These are phyloP conservation scores for Battus philenor DNA, from an alignment of 1,140 invertebrate genomes.

Conservation along the genomic window DNA sequence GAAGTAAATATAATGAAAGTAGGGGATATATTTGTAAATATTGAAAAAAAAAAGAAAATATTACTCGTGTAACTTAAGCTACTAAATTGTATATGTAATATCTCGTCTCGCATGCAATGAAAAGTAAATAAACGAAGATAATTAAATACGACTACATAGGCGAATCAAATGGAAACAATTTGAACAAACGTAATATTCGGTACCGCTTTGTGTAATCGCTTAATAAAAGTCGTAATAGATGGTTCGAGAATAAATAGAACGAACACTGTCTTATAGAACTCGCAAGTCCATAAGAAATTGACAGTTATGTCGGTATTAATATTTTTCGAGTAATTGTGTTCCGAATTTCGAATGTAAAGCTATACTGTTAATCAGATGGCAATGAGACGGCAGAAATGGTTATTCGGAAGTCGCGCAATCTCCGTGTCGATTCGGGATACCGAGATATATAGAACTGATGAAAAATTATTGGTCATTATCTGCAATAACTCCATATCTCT, in stretches of 20 bases:
- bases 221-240: not conserved
- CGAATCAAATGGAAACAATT: not conserved
- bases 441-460: too few species aligned
- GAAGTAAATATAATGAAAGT: too few species aligned
- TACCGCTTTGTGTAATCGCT: conserved; percentile 3
- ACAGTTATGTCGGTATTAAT: conserved; percentile 28
- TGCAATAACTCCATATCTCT: too few species aligned
- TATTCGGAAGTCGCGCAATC: too few species aligned
- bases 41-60: not conserved
- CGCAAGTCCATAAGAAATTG: conserved; percentile 4
- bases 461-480: too few species aligned
- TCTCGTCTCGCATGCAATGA: not conserved
- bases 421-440: too few species aligned
- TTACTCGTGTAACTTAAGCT: not conserved
- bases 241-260: not conserved
- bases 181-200: conserved; percentile 4
- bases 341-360: conserved; percentile 20
- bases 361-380: conserved; percentile 31
- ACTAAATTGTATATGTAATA: not conserved
- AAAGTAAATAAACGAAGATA: too few species aligned
- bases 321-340: conserved; percentile 27
- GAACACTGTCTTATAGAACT: not conserved
- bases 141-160: too few species aligned
- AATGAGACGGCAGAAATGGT: conserved; percentile 20
- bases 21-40: too few species aligned